Percentiles rank a stretch among this genome's conserved stretches.
These are phyloP conservation scores for Carposina sasakii DNA, from an alignment of 1,140 invertebrate species.

Conservation along the genomic window DNA sequence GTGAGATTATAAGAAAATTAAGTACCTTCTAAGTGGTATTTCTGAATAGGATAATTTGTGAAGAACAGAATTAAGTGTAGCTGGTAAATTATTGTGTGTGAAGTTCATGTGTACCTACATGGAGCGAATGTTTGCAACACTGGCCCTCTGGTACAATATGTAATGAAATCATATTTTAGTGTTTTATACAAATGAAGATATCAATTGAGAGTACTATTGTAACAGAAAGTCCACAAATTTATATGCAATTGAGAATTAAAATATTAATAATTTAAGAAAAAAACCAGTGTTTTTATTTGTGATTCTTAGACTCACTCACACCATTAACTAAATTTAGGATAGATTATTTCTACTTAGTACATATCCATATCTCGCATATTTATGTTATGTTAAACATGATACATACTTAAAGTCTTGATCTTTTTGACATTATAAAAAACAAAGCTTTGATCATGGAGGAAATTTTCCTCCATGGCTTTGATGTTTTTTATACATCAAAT, in stretches of 20 bases:
- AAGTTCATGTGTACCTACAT: constrained; percentile 51
- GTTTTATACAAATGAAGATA: constrained; percentile 68
- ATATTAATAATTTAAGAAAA: constrained; percentile 66
- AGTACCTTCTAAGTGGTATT: constrained; percentile 64
- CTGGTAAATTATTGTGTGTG: constrained; percentile 69
- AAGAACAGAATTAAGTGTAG: constrained; percentile 54
- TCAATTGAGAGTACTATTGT: constrained; percentile 68
- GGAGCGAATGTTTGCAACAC: constrained; percentile 42
- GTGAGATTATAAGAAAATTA: constrained; percentile 48
- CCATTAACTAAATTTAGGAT: no score
- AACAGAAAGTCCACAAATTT: constrained; percentile 72
- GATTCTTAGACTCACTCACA: no score
- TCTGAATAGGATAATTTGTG: constrained; percentile 61
- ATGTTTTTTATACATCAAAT: no score
- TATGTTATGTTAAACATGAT: no score
- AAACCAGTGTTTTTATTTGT: neutral
- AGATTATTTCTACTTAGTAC: no score
- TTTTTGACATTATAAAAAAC: neutral
- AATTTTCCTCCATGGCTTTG: neutral
- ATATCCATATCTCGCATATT: no score
- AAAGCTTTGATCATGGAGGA: neutral
- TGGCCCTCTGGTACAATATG: constrained; percentile 59
- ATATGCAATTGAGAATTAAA: constrained; percentile 69
- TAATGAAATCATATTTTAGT: constrained; percentile 63
- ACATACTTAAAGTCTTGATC: no score